Evolutionary conservation across 2,888 invertebrate species (phyloP).

Genomic region (Sinotaia quadrata): DNA sequence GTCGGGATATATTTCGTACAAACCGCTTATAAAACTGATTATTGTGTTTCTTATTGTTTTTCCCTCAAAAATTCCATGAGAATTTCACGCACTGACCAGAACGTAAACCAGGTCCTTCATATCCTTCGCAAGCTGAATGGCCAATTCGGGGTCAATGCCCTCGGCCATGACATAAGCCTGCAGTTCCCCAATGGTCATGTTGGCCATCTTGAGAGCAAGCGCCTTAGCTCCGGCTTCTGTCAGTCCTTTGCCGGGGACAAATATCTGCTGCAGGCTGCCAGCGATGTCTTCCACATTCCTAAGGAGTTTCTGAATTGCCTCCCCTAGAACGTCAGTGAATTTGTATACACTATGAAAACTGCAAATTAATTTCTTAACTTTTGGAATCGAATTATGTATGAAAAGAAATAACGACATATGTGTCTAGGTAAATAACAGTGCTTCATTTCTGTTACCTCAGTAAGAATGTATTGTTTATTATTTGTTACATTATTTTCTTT

Average conservation of each 20-base stretch:
- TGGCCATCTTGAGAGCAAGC: constrained; percentile 49
- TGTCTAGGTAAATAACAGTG: too few relatives aligned
- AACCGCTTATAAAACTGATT: neutral
- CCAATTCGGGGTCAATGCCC: constrained; percentile 49
- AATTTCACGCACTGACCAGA: constrained; percentile 43
- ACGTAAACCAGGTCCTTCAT: constrained; percentile 49
- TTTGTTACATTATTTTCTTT: too few relatives aligned
- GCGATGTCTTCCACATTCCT: constrained; percentile 35
- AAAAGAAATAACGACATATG: too few relatives aligned
- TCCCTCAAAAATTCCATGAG: neutral
- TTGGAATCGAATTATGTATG: too few relatives aligned
- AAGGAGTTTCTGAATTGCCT: constrained; percentile 30
- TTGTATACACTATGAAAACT: neutral
- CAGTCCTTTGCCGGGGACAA: constrained; percentile 51
- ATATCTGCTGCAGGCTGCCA: constrained; percentile 42
- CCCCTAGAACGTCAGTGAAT: neutral
- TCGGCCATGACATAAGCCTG: constrained; percentile 46
- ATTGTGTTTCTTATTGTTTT: neutral
- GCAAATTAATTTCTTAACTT: too few relatives aligned
- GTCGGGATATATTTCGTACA: neutral
- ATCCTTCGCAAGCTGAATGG: constrained; percentile 42
- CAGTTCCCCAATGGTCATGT: constrained; percentile 55
- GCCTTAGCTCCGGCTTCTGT: constrained; percentile 45
- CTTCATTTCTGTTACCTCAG: too few relatives aligned
- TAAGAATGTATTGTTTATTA: too few relatives aligned